Base-by-base conservation (phyloP, 2,888 invertebrate species). In the Drosophila limbata region DNA sequence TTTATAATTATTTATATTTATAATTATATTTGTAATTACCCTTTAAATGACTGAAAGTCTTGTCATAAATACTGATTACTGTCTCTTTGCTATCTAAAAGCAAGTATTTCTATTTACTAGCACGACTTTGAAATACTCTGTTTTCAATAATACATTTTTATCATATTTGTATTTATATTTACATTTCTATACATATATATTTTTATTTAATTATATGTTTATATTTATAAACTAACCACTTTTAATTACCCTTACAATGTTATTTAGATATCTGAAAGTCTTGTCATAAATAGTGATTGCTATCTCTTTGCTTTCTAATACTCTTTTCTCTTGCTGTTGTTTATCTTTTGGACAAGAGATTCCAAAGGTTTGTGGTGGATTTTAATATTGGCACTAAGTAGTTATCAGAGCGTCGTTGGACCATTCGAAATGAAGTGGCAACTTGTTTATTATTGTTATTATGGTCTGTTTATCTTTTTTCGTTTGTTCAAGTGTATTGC, bases 381-480 rank as follows among this genome's bases (percentile, higher is more conserved):
- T 82, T 86, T 82, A 76, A 81, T 84, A 84, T 79, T 86, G 88
- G 72, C 86, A 70, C 69, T 84, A 88, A 84, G 85, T 75, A 88
- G 88, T 67, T 75, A 77, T 69, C 79, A 75, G 69, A 63, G 73
- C 51, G n/a, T 75, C 79, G 72, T 71, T 55, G 75, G 79, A 85
- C 67, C 83, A 73, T 81, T 81, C 78, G 68, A 76, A 88, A 83
- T 88, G 88, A 85, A 85, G 88, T 85, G 88, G 81, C 84, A 77
- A 85, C 84, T 85, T 85, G 88, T 85, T 85, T 88, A 73, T 85
- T 84, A 88, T 81, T 85, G 76, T 88, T 88, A 84, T 84, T 82
- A 87, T 84, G 69, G 40, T 65, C 47, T 74, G 65, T 84, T 82
- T 87, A 81, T 86, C 78, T 76, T 45, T 65, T 56, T 65, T 60